Evolutionary conservation across 2,113 vertebrate species (phyloP).

Genomic region (Sminthopsis crassicaudata): DNA sequence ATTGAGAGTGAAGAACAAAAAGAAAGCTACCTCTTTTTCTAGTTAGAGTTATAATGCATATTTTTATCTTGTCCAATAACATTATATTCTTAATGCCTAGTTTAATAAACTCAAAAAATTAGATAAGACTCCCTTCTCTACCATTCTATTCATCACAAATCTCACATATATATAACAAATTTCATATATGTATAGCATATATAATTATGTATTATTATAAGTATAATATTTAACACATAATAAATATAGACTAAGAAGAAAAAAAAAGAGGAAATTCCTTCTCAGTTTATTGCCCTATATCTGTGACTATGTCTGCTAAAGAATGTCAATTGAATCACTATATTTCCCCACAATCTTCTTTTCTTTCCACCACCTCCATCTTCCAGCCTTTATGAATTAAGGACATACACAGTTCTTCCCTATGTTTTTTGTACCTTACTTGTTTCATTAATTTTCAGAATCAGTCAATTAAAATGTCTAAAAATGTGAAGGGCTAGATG

Average conservation of each 20-base stretch:
- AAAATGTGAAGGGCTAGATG: constrained; percentile 62
- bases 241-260: not conserved
- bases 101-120: too few relatives aligned
- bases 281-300: not conserved
- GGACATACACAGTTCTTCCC: not conserved
- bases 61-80: not conserved
- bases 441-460: constrained; percentile 76
- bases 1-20: too few relatives aligned
- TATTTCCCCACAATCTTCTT: not conserved
- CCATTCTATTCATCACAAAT: not conserved
- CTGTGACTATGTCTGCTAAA: not conserved
- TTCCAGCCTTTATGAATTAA: not conserved
- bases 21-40: too few relatives aligned
- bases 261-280: not conserved
- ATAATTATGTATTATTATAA: too few relatives aligned
- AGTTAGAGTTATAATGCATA: too few relatives aligned
- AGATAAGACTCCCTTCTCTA: not conserved
- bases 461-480: constrained; percentile 73
- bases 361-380: not conserved
- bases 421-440: constrained; percentile 26
- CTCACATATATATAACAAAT: not conserved
- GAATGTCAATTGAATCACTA: not conserved
- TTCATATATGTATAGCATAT: too few relatives aligned
- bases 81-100: not conserved
- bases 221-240: too few relatives aligned